A percentile compares a stretch with the other conserved stretches of the same genome.
Conservation (phyloP, 2,888 invertebrate species). For the Sminthurides aquaticus region DNA sequence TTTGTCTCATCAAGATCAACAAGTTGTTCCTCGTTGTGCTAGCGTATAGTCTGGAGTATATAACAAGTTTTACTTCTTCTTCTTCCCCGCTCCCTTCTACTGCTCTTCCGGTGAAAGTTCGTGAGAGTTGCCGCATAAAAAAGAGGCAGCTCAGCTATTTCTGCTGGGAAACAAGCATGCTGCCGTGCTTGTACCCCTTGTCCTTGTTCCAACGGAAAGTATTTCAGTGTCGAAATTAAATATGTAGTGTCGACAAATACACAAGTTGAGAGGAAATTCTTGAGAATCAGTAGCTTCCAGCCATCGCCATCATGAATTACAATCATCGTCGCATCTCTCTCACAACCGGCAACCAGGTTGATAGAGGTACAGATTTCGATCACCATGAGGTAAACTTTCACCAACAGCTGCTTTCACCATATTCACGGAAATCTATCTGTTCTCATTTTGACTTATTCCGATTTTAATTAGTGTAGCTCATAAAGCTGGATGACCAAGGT, state of each 20-base stretch:
- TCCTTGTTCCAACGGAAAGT: no score
- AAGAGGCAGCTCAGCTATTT: not conserved
- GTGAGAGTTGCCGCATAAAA: not conserved
- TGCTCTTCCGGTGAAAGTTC: not conserved
- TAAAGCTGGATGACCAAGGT: no score
- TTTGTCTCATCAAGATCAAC: not conserved
- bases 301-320: constrained; percentile 35
- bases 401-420: not conserved
- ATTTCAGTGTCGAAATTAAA: not conserved
- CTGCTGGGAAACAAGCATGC: not conserved
- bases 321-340: constrained; percentile 26
- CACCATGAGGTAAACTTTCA: constrained; percentile 31
- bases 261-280: not conserved
- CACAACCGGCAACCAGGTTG: constrained; percentile 19
- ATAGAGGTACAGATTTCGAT: constrained; percentile 41
- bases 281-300: no score
- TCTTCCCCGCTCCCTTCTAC: no score
- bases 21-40: not conserved
- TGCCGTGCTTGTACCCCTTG: no score
- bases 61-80: no score
- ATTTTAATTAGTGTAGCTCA: no score
- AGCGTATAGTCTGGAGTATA: no score
- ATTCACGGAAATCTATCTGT: no score
- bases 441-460: no score
- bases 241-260: not conserved